These are phyloP conservation scores for Callipepla squamata DNA, from an alignment of 2,113 vertebrate genomes.

Conservation along the genomic window DNA sequence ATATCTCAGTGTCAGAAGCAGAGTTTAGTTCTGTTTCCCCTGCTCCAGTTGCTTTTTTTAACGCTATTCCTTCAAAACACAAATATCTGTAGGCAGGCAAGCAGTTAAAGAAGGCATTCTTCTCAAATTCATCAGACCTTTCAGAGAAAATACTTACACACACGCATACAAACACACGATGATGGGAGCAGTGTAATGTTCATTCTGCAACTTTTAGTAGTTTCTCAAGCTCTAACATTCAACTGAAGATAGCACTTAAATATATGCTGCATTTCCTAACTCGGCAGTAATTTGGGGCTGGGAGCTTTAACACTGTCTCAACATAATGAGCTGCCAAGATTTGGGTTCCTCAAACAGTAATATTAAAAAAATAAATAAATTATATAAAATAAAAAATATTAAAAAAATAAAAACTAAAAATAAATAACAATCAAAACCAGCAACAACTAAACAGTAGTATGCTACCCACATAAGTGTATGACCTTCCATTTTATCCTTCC, in stretches of 20 bases:
- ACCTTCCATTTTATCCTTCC: not conserved
- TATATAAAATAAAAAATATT: too few species aligned
- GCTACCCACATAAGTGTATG: not conserved
- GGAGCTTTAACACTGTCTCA: not conserved
- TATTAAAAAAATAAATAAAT: not conserved
- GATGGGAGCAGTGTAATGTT: not conserved
- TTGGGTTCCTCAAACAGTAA: not conserved
- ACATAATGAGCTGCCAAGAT: not conserved
- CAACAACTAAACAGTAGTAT: not conserved
- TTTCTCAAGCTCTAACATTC: not conserved
- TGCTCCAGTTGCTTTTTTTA: not conserved
- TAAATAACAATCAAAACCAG: not conserved
- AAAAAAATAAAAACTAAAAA: not conserved
- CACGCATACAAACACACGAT: fast-evolving
- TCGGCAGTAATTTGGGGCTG: not conserved
- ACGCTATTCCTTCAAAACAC: not conserved
- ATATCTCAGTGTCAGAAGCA: not conserved
- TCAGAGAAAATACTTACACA: not conserved
- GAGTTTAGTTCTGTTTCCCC: not conserved
- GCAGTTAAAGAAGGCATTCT: not conserved
- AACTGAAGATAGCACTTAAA: not conserved
- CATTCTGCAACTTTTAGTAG: not conserved
- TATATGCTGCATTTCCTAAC: not conserved
- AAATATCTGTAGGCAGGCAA: not conserved
- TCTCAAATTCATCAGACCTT: not conserved